phyloP scores from a whole-genome alignment of 1,140 invertebrate genomes.

The Potamilus streckersoni region DNA sequence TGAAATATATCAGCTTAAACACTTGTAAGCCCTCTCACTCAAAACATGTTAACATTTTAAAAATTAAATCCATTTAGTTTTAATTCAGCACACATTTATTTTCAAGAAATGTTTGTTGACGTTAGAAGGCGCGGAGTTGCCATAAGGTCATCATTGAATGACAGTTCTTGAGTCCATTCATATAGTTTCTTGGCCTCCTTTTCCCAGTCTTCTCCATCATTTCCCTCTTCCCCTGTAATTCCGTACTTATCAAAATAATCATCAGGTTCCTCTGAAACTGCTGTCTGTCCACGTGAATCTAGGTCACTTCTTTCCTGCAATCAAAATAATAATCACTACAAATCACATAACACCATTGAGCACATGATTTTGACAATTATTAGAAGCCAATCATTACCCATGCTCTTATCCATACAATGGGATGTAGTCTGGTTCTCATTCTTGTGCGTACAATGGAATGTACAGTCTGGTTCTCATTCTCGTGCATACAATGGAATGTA shows the following conservation, averaged over 20 bases:
- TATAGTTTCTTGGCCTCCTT: constrained; percentile 62
- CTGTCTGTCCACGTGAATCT: constrained; percentile 29
- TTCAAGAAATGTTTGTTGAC: constrained; percentile 28
- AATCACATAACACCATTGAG: background rate
- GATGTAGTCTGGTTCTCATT: background rate
- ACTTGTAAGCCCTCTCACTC: too few species aligned
- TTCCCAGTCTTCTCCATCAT: constrained; percentile 58
- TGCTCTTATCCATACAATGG: too few species aligned
- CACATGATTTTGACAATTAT: background rate
- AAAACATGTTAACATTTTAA: too few species aligned
- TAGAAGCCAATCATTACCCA: background rate
- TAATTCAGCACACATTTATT: background rate
- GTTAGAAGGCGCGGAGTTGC: constrained; percentile 44
- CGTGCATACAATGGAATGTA: background rate
- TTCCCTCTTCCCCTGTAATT: constrained; percentile 39
- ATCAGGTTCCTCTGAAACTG: constrained; percentile 28
- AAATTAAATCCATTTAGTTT: too few species aligned
- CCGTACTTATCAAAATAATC: constrained; percentile 33
- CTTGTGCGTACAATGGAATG: background rate
- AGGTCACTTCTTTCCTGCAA: constrained; percentile 4
- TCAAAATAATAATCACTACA: background rate
- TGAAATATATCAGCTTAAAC: too few species aligned
- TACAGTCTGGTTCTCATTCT: background rate
- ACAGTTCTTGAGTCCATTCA: constrained; percentile 65
- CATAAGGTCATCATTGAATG: constrained; percentile 59